These are phyloP conservation scores for Pycnonotus jocosus DNA, from an alignment of 2,113 vertebrate genomes.

Conservation along the genomic window DNA sequence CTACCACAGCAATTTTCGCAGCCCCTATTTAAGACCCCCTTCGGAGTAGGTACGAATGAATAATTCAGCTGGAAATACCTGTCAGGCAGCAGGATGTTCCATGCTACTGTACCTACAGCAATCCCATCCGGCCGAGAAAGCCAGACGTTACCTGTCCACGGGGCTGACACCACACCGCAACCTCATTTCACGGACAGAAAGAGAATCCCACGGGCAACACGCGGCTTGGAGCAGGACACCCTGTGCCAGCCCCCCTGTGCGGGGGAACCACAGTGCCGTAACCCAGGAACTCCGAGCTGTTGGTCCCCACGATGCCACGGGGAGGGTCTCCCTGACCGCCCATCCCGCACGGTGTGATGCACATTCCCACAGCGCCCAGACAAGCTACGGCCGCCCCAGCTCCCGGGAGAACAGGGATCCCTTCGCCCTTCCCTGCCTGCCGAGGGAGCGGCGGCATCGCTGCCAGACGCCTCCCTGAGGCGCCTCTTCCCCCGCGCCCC, in stretches of 20 bases:
- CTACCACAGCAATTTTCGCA: background rate
- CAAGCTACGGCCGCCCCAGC: too few species aligned
- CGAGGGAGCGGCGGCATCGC: background rate
- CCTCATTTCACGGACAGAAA: background rate
- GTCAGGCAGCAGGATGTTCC: background rate
- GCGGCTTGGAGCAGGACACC: background rate
- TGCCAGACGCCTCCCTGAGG: background rate
- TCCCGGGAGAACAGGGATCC: background rate
- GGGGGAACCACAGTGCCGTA: background rate
- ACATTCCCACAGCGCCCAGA: background rate
- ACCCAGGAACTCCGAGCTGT: background rate
- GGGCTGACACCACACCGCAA: background rate
- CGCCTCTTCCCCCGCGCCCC: background rate
- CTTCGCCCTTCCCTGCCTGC: background rate
- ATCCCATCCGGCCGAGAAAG: background rate
- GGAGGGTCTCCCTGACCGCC: too few species aligned
- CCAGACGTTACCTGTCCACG: background rate
- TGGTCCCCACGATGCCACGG: background rate
- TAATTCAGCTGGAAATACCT: slow-evolving; percentile 45
- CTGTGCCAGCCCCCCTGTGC: background rate
- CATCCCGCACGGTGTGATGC: too few species aligned
- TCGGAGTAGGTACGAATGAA: background rate
- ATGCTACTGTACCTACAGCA: background rate
- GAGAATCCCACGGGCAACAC: background rate
- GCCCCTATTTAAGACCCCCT: background rate